Evolutionary conservation across 64 coral and sea anemone species (phyloP).

Genomic region (Dendronephthya gigantea): DNA sequence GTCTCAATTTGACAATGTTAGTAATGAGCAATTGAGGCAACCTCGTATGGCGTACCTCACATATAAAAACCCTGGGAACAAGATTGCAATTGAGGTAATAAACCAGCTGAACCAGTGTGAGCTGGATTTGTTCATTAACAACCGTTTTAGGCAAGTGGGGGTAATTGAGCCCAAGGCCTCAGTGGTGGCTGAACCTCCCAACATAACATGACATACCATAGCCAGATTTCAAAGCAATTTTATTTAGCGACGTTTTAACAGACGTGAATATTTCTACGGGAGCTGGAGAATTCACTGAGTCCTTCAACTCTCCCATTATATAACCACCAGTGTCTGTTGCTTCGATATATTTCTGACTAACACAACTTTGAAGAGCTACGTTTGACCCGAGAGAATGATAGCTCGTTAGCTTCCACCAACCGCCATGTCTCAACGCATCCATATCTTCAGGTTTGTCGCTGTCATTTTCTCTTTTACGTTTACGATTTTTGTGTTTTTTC

Average conservation of each 20-base stretch:
- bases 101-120: not conserved
- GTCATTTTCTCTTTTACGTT: conserved; percentile 73
- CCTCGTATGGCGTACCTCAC: too few species aligned
- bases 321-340: conserved; percentile 66
- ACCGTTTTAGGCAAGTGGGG: not conserved
- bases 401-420: conserved; percentile 70
- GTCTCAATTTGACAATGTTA: not conserved
- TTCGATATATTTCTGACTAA: conserved; percentile 50
- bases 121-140: not conserved
- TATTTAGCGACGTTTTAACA: conserved; percentile 64
- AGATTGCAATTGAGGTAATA: too few species aligned
- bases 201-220: conserved; percentile 39
- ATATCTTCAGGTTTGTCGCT: conserved; percentile 47
- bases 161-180: not conserved
- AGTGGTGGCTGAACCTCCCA: too few species aligned
- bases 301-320: conserved; percentile 53
- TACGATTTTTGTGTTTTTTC: conserved; percentile 74
- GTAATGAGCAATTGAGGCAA: not conserved
- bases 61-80: too few species aligned
- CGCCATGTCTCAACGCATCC: conserved; percentile 70
- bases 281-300: conserved; percentile 82
- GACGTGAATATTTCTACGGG: conserved; percentile 83
- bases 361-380: conserved; percentile 69
- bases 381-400: conserved; percentile 42
- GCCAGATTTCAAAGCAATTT: conserved; percentile 81